Evolutionary conservation across 2,888 invertebrate genomes (phyloP).

Genomic region (Pyrochroa serraticornis): DNA sequence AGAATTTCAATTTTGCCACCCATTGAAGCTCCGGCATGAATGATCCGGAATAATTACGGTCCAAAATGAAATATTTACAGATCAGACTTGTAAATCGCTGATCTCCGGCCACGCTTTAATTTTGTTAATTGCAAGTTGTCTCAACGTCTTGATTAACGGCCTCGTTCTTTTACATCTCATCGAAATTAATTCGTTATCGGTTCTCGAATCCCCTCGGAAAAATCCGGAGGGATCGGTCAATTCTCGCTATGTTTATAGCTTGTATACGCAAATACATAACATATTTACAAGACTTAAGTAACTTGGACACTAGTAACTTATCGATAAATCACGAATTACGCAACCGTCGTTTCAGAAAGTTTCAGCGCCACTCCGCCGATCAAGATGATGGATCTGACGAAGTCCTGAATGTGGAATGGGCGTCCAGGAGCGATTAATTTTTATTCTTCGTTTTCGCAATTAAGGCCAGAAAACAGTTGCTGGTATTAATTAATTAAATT

Average conservation of each 20-base stretch:
- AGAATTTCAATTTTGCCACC: too few relatives aligned
- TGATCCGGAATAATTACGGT: too few relatives aligned
- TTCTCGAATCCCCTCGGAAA: constrained; percentile 12
- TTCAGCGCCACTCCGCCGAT: background rate
- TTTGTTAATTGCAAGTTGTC: too few relatives aligned
- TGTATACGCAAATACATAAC: constrained; percentile 12
- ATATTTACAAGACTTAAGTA: constrained; percentile 4
- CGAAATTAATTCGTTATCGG: background rate
- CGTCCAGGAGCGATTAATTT: constrained; percentile 12
- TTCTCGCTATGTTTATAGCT: constrained; percentile 15
- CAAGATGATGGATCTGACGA: background rate
- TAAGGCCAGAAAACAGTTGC: constrained; percentile 10
- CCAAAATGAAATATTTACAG: too few relatives aligned
- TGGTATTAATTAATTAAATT: constrained; percentile 15
- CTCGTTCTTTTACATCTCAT: too few relatives aligned
- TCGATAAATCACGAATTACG: background rate
- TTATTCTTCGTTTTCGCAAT: constrained; percentile 10
- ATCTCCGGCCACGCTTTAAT: too few relatives aligned
- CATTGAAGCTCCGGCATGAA: too few relatives aligned
- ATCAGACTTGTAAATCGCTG: too few relatives aligned
- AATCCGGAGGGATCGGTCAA: constrained; percentile 16
- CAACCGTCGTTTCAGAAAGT: constrained; percentile 1
- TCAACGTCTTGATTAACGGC: too few relatives aligned
- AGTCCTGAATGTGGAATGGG: constrained; percentile 1
- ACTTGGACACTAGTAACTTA: constrained; percentile 13